A percentile compares a stretch with the other conserved stretches of the same genome.
Evolutionary conservation across 2,888 invertebrate genomes (phyloP).

Genomic region (Piscicola geometra): DNA sequence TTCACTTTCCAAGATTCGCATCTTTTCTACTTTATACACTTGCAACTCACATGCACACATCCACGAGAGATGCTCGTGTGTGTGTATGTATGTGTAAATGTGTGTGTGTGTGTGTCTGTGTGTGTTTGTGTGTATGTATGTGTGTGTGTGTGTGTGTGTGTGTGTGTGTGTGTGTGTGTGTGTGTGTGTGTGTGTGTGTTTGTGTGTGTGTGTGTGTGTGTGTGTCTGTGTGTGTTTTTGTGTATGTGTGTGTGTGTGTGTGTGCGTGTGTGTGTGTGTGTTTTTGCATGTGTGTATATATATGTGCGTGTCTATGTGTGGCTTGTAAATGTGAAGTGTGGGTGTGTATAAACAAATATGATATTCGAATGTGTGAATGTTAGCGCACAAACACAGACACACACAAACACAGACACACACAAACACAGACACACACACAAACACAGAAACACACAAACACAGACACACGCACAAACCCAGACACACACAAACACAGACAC

Average conservation of each 20-base stretch:
- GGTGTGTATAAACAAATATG: background rate
- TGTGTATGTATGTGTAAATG: background rate
- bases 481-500: background rate
- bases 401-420: background rate
- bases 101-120: conserved; percentile 12
- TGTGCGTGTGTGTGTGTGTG: background rate
- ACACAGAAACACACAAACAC: conserved; percentile 1
- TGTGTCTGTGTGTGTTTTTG: conserved; percentile 14
- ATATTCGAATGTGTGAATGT: too few relatives aligned
- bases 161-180: conserved; percentile 23
- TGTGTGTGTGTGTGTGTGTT: conserved; percentile 26
- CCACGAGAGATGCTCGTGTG: background rate
- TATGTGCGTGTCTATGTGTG: too few relatives aligned
- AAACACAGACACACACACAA: background rate
- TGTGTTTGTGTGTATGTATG: background rate
- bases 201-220: conserved; percentile 20
- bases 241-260: conserved; percentile 6
- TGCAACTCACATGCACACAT: background rate
- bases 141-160: conserved; percentile 13
- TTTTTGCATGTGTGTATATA: background rate
- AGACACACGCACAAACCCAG: background rate
- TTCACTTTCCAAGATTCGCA: too few relatives aligned
- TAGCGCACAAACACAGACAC: background rate
- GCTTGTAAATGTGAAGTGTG: too few relatives aligned
- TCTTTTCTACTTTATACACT: too few relatives aligned